A percentile compares a stretch with the other conserved stretches of the same genome.
Conservation (phyloP, 2,888 invertebrate species). For the Thalpophila matura region DNA sequence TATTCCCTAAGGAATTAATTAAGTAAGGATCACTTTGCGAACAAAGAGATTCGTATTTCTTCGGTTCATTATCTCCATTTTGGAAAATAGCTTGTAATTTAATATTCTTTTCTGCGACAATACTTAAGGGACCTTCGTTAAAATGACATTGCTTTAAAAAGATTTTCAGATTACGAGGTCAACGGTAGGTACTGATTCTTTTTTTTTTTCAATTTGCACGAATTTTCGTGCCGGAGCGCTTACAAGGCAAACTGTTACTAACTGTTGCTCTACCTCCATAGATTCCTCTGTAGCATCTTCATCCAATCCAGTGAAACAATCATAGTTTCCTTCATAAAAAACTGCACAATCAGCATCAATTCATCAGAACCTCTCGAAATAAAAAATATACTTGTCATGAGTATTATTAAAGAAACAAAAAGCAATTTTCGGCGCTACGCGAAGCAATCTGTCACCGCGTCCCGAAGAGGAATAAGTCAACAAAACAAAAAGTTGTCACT, state of each 20-base stretch:
- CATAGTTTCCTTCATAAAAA: slow-evolving; percentile 18
- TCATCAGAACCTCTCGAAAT: slow-evolving; percentile 62
- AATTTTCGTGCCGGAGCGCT: neutral
- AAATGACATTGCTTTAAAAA: slow-evolving; percentile 56
- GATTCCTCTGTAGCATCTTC: neutral
- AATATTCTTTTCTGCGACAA: slow-evolving; percentile 60
- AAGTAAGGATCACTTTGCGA: slow-evolving; percentile 76
- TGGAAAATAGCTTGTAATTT: slow-evolving; percentile 64
- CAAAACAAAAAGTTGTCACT: slow-evolving; percentile 67
- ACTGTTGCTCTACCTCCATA: slow-evolving; percentile 1
- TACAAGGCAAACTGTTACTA: slow-evolving; percentile 3
- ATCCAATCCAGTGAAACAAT: slow-evolving; percentile 8
- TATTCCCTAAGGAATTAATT: slow-evolving; percentile 79
- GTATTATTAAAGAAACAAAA: slow-evolving; percentile 66
- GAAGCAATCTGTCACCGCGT: slow-evolving; percentile 64
- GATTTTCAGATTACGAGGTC: slow-evolving; percentile 45
- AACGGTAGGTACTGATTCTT: slow-evolving; percentile 16
- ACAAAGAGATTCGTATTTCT: slow-evolving; percentile 74
- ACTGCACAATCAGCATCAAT: slow-evolving; percentile 56
- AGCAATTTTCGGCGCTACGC: slow-evolving; percentile 62
- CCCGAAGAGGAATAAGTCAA: slow-evolving; percentile 67
- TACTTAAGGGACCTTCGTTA: slow-evolving; percentile 60
- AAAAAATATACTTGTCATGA: slow-evolving; percentile 66
- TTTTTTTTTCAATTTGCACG: slow-evolving; percentile 36
- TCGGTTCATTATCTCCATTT: slow-evolving; percentile 72